phyloP scores from a whole-genome alignment of 2,888 invertebrate species.

The Chydorus sphaericus region DNA sequence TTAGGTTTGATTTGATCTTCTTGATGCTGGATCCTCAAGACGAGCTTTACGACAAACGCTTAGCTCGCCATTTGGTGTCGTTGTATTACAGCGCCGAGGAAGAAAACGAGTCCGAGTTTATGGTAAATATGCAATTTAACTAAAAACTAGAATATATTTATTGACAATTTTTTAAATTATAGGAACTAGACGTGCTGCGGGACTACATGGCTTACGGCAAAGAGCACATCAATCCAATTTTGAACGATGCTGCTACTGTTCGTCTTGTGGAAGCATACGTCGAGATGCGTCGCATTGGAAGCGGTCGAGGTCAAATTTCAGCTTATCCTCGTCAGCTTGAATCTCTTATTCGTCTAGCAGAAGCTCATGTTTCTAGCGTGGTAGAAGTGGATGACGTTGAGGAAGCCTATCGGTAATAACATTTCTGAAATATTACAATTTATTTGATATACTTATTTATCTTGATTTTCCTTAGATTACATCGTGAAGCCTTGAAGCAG shows the following conservation, averaged over 20 bases:
- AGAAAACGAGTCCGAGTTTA: constrained; percentile 55
- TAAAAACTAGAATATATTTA: no score
- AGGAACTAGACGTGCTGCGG: constrained; percentile 76
- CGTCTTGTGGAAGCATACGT: constrained; percentile 84
- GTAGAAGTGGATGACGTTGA: constrained; percentile 84
- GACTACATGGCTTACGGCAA: constrained; percentile 93
- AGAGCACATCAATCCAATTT: constrained; percentile 71
- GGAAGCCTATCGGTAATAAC: constrained; percentile 60
- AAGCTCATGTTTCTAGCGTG: constrained; percentile 75
- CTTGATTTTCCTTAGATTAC: constrained; percentile 40
- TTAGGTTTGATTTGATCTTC: constrained; percentile 97
- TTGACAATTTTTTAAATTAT: no score
- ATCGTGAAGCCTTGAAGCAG: constrained; percentile 92
- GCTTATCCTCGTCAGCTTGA: constrained; percentile 97
- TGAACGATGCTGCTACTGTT: constrained; percentile 83
- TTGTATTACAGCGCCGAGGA: constrained; percentile 67
- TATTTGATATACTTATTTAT: background rate
- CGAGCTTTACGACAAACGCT: constrained; percentile 75
- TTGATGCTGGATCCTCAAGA: constrained; percentile 93
- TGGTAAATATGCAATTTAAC: constrained; percentile 39
- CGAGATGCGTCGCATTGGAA: constrained; percentile 84
- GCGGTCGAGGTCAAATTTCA: constrained; percentile 84
- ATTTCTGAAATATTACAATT: background rate
- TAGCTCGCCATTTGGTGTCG: constrained; percentile 89
- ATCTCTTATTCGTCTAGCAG: constrained; percentile 85